Evolutionary conservation across 2,888 invertebrate species (phyloP).

Genomic region (Conomelus anceps): DNA sequence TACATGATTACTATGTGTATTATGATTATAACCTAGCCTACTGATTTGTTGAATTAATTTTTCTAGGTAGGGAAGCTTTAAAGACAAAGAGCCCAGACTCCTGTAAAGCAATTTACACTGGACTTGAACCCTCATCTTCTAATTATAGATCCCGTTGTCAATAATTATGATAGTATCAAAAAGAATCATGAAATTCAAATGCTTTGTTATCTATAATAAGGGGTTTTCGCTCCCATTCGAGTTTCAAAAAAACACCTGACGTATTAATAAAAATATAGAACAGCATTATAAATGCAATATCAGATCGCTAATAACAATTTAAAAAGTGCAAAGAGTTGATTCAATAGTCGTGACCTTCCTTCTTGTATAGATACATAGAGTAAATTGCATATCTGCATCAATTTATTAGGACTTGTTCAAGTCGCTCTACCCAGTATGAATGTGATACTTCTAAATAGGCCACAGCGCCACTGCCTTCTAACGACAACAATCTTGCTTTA

Average conservation of each 20-base stretch:
- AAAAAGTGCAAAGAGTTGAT: background rate
- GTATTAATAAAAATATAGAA: background rate
- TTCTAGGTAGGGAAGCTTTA: too few relatives aligned
- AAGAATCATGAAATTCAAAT: too few relatives aligned
- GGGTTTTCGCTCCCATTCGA: too few relatives aligned
- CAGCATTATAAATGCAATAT: background rate
- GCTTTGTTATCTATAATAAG: too few relatives aligned
- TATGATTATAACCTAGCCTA: too few relatives aligned
- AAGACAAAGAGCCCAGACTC: too few relatives aligned
- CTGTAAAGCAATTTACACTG: too few relatives aligned
- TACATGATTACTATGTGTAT: too few relatives aligned
- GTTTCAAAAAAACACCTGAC: background rate
- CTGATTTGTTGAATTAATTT: too few relatives aligned
- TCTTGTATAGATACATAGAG: background rate
- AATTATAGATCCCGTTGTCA: too few relatives aligned
- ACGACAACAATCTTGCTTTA: background rate
- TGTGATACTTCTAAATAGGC: background rate
- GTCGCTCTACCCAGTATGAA: background rate
- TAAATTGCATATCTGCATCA: background rate
- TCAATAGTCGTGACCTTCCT: background rate
- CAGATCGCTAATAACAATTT: background rate
- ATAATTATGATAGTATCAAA: too few relatives aligned
- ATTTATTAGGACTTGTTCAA: background rate
- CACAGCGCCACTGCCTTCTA: background rate
- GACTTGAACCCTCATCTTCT: too few relatives aligned